Conservation (phyloP, 2,888 invertebrate species). For the Macropis europaea region DNA sequence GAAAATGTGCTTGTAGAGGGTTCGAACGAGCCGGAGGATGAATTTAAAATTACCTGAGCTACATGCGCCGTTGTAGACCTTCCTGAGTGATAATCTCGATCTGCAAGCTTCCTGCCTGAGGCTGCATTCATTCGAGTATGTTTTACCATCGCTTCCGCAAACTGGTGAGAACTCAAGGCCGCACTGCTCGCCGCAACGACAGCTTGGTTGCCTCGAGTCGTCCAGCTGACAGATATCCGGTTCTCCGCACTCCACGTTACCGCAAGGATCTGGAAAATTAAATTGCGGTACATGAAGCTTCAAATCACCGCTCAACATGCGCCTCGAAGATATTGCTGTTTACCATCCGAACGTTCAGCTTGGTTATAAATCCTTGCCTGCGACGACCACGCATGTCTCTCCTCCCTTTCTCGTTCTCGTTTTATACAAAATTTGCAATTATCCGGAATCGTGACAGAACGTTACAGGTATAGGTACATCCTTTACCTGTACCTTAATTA, state of each 20-base stretch:
- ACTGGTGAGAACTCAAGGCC: conserved; percentile 88
- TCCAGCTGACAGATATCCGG: conserved; percentile 92
- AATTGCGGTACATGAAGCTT: conserved; percentile 29
- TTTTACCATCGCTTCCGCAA: conserved; percentile 89
- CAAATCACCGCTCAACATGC: conserved; percentile 2
- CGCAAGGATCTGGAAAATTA: conserved; percentile 89
- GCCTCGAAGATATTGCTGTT: not conserved
- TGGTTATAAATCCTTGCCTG: not conserved
- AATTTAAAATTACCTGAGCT: conserved; percentile 83
- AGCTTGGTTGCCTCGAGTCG: conserved; percentile 87
- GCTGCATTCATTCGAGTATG: conserved; percentile 91
- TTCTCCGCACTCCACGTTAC: conserved; percentile 87
- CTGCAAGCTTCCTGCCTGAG: conserved; percentile 90
- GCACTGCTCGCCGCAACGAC: conserved; percentile 90
- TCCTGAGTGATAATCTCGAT: conserved; percentile 86
- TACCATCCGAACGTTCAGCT: not conserved
- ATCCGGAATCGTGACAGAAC: no score
- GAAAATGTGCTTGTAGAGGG: not conserved
- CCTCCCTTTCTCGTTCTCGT: no score
- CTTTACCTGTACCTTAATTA: no score
- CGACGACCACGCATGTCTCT: not conserved
- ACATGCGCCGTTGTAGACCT: conserved; percentile 91
- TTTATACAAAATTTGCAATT: not conserved
- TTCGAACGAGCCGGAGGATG: not conserved
- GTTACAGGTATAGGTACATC: no score